These are phyloP conservation scores for Andrena hattorfiana DNA, from an alignment of 2,888 invertebrate species.

Conservation along the genomic window DNA sequence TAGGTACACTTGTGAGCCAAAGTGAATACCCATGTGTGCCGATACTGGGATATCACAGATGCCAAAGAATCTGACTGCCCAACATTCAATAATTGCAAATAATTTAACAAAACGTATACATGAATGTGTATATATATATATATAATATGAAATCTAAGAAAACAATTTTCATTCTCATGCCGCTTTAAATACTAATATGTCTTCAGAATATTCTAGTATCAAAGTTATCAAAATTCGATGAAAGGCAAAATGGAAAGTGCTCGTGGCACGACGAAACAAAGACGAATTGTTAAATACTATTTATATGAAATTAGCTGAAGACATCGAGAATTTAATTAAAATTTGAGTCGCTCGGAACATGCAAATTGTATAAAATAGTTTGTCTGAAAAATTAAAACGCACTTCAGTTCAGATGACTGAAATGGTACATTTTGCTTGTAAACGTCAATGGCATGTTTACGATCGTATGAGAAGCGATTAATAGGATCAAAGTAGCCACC, in stretches of 20 bases:
- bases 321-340: constrained; percentile 74
- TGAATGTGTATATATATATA: constrained; percentile 75
- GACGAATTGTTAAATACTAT: constrained; percentile 65
- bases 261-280: constrained; percentile 67
- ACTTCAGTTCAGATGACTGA: constrained; percentile 70
- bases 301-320: constrained; percentile 69
- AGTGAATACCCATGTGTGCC: constrained; percentile 65
- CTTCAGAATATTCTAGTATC: constrained; percentile 67
- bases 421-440: constrained; percentile 70
- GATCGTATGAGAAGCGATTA: constrained; percentile 71
- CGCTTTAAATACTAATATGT: constrained; percentile 15
- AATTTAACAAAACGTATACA: constrained; percentile 69
- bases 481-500: constrained; percentile 65
- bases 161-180: constrained; percentile 12
- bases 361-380: constrained; percentile 66
- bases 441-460: constrained; percentile 67
- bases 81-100: constrained; percentile 63
- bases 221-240: constrained; percentile 74
- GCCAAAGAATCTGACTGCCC: constrained; percentile 69
- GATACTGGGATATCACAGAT: constrained; percentile 71
- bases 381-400: constrained; percentile 73
- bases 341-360: constrained; percentile 77
- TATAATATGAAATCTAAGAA: constrained; percentile 6
- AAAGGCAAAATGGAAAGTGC: constrained; percentile 68
- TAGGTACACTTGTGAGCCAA: constrained; percentile 61